Evolutionary conservation across 1,140 invertebrate species (phyloP).

Genomic region (Drepana arcuata): DNA sequence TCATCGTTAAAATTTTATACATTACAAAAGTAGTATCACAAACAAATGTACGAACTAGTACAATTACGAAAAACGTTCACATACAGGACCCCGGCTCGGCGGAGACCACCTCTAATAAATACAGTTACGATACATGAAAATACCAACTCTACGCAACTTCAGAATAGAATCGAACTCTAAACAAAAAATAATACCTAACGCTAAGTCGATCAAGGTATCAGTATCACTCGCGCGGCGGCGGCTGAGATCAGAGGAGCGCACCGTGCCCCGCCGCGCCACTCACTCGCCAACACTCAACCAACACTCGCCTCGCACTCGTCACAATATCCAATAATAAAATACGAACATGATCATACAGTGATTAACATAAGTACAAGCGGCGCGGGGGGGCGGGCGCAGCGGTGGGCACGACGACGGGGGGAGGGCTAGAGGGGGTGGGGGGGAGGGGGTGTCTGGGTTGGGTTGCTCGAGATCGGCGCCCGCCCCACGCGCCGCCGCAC

Average conservation of each 20-base stretch:
- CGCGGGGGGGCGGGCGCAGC: constrained; percentile 32
- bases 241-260: constrained; percentile 57
- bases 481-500: constrained; percentile 7
- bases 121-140: constrained; percentile 61
- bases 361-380: constrained; percentile 38
- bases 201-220: constrained; percentile 52
- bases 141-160: constrained; percentile 60
- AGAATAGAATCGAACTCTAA: constrained; percentile 66
- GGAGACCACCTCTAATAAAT: constrained; percentile 63
- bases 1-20: constrained; percentile 64
- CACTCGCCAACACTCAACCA: constrained; percentile 32
- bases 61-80: constrained; percentile 63
- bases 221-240: constrained; percentile 58
- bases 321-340: constrained; percentile 37
- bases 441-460: constrained; percentile 8
- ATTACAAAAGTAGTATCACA: constrained; percentile 72
- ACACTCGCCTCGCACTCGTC: constrained; percentile 22
- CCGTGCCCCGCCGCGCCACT: constrained; percentile 46
- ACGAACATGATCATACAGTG: constrained; percentile 34
- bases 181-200: constrained; percentile 65
- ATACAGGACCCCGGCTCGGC: constrained; percentile 40
- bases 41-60: constrained; percentile 71
- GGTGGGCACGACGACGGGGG: constrained; percentile 21
- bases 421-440: constrained; percentile 3
- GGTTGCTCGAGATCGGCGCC: constrained; percentile 25